phyloP scores from a whole-genome alignment of 2,113 vertebrate genomes.

The Agapornis roseicollis region DNA sequence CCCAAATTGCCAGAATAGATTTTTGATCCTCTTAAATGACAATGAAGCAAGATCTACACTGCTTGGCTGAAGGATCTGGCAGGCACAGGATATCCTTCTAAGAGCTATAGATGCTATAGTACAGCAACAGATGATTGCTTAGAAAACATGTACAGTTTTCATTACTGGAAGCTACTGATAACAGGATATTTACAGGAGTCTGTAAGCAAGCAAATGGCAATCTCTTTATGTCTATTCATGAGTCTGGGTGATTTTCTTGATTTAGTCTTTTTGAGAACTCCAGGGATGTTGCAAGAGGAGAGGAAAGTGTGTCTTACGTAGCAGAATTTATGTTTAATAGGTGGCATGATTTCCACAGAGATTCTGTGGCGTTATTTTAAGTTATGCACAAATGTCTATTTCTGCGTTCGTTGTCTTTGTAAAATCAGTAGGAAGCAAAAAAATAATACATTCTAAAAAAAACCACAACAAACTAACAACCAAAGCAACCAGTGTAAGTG shows the following conservation, averaged over 20 bases:
- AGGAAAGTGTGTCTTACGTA: not conserved
- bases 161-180: not conserved
- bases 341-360: not conserved
- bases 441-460: not conserved
- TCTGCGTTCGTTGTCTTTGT: not conserved
- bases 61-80: not conserved
- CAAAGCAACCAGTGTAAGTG: not conserved
- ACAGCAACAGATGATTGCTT: not conserved
- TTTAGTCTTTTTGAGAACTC: not conserved
- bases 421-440: not conserved
- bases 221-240: not conserved
- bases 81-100: not conserved
- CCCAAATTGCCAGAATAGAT: not conserved
- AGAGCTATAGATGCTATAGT: not conserved
- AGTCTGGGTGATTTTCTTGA: not conserved
- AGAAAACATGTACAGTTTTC: not conserved
- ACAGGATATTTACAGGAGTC: not conserved
- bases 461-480: rapidly evolving
- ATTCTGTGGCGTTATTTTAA: not conserved
- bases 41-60: not conserved
- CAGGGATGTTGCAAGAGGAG: not conserved
- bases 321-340: not conserved
- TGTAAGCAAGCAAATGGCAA: not conserved
- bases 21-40: not conserved
- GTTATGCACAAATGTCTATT: not conserved